Evolutionary conservation across 2,888 invertebrate species (phyloP), one percentile per base, ranked within the genome.

Genomic region (Lithophane ornitopus): DNA sequence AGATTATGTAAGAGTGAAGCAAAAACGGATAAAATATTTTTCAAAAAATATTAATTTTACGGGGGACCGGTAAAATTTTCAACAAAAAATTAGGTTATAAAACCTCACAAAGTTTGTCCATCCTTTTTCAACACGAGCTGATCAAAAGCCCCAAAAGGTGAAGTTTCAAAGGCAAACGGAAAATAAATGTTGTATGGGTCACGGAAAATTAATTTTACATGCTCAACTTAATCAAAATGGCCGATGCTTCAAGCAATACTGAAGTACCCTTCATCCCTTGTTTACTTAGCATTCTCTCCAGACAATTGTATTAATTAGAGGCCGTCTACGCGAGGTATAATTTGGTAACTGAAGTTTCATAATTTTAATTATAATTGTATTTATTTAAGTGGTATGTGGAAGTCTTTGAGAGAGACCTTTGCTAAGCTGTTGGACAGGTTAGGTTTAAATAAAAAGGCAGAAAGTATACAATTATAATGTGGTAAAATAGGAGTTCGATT

Each of bases 301-400:
- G 71, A 76, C 65, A 70, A 78, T 74, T 71, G 68, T 74, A 76
- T 81, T 76, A 84, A 84, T 76, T 76, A 78, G 63, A 26, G 46
- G 14, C 34, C 34, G 49, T 68, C 61, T 63, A 54, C 58, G 54
- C 26, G 34, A 39, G 58, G 34, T 61, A 41, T 63, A 49, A 68
- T 70, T 74, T 70, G 16, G 4, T 41, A 54, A 61, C 39, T 59
- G 34, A 28, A 39, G 22, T 78, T 61, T 67, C 19, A 62, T 9
- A 16, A 61, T 65, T 76, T 65, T 28, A 49, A 61, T 56, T 49
- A 19, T 11, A n/a, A 22, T 49, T 49, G 11, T 58, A 62, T 75
- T 28, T 46, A 74, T 65, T 46, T 74, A 22, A 28, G 11, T n/a
- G 26, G 1, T 16, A 28, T n/a, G 28, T 7, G n/a, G 14, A 26